Conservation (phyloP, 2,113 vertebrate species). For the Nansenia antarctica region DNA sequence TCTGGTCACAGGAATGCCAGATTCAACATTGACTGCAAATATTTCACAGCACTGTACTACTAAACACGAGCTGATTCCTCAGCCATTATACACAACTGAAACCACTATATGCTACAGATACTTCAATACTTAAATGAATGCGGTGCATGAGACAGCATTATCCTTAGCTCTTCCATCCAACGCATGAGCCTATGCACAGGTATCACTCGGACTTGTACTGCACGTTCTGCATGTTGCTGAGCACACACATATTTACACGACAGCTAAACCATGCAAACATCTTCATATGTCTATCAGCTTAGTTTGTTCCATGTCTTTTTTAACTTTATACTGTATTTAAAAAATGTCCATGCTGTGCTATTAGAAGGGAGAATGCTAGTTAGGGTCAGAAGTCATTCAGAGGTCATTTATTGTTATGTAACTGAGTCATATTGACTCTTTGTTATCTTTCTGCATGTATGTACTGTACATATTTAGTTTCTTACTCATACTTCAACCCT, state of each 20-base stretch:
- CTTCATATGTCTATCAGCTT: neutral
- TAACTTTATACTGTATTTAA: constrained; percentile 73
- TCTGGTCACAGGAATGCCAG: neutral
- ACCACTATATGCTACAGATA: neutral
- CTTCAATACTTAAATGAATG: neutral
- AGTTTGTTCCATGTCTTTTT: constrained; percentile 34
- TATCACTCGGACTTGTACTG: neutral
- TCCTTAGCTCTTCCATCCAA: neutral
- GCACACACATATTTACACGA: neutral
- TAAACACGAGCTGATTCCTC: neutral
- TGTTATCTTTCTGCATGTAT: constrained; percentile 37
- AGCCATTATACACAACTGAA: constrained; percentile 2
- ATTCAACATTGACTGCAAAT: neutral
- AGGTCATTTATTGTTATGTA: constrained; percentile 42
- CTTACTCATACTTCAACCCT: constrained; percentile 29
- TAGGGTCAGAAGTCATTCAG: constrained; percentile 28
- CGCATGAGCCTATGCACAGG: too few relatives aligned
- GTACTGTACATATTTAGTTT: constrained; percentile 53
- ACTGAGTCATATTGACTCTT: constrained; percentile 81
- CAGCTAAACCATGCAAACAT: neutral
- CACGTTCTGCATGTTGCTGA: neutral
- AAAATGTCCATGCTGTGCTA: constrained; percentile 42
- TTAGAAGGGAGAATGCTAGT: constrained; percentile 26
- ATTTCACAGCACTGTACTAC: too few relatives aligned
- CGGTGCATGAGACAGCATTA: neutral